A percentile compares a stretch with the other conserved stretches of the same genome.
Evolutionary conservation across 2,888 invertebrate genomes (phyloP).

Genomic region (Sialis lutaria): DNA sequence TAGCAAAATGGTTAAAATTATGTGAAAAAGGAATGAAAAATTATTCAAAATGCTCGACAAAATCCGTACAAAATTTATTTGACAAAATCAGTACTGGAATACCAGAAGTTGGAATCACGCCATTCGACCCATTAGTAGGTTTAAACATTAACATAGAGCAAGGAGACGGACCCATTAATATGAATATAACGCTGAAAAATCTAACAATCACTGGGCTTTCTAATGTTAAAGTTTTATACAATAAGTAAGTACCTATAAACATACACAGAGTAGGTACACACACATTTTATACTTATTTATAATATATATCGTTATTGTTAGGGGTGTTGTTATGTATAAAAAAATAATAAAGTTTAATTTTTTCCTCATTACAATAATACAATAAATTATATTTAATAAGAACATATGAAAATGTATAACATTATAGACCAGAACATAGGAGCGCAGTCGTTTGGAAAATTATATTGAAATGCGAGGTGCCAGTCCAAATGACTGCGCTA

Average conservation of each 20-base stretch:
- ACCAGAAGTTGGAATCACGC: slow-evolving; percentile 38
- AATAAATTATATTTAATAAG: too few relatives aligned
- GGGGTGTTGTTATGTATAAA: too few relatives aligned
- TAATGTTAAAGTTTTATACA: background rate
- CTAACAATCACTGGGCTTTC: slow-evolving; percentile 42
- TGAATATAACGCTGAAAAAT: slow-evolving; percentile 49
- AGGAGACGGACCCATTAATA: slow-evolving; percentile 47
- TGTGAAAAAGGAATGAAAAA: slow-evolving; percentile 43
- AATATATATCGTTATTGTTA: too few relatives aligned
- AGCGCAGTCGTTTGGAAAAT: too few relatives aligned
- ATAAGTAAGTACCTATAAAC: background rate
- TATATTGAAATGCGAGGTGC: too few relatives aligned
- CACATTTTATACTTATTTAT: too few relatives aligned
- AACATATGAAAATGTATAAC: too few relatives aligned
- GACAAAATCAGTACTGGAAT: slow-evolving; percentile 36
- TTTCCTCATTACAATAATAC: too few relatives aligned
- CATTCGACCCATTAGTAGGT: slow-evolving; percentile 46
- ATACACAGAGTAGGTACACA: too few relatives aligned
- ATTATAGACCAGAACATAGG: too few relatives aligned
- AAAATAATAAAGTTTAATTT: too few relatives aligned
- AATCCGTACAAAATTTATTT: slow-evolving; percentile 50
- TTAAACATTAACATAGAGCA: slow-evolving; percentile 44
- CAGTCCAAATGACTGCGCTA: too few relatives aligned
- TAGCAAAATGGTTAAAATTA: slow-evolving; percentile 50
- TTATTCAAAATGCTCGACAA: slow-evolving; percentile 47